These are phyloP conservation scores for Tragopan temminckii DNA, from an alignment of 2,797 vertebrate genomes.

Conservation along the genomic window DNA sequence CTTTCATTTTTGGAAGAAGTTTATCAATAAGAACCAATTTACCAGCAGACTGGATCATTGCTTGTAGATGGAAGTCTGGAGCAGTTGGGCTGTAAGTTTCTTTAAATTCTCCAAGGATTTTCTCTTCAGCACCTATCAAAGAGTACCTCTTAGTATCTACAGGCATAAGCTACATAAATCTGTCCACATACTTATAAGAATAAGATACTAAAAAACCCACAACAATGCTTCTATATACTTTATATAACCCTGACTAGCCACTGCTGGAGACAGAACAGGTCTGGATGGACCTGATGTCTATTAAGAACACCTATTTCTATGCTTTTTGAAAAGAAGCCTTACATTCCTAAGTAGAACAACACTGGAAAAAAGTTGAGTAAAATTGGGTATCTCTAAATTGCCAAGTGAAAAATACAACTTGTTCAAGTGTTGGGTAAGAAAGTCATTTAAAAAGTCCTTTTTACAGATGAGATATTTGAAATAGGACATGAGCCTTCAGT, in stretches of 20 bases:
- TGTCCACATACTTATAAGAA: not conserved
- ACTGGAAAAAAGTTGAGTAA: not conserved
- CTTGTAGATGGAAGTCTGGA: constrained; percentile 96
- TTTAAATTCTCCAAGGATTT: constrained; percentile 97
- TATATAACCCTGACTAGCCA: not conserved
- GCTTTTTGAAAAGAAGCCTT: not conserved
- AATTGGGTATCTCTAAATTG: accelerated
- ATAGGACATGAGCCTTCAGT: not conserved
- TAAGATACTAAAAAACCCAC: not conserved
- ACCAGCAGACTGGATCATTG: constrained; percentile 98
- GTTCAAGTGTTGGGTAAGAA: not conserved
- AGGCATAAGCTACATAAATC: not conserved
- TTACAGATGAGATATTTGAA: not conserved
- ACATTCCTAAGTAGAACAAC: not conserved
- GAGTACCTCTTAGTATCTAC: not conserved
- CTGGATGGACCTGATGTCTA: not conserved
- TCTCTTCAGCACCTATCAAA: constrained; percentile 94
- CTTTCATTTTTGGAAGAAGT: constrained; percentile 99
- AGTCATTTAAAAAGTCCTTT: not conserved
- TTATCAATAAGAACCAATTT: constrained; percentile 99
- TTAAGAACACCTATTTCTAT: not conserved
- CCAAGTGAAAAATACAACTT: not conserved
- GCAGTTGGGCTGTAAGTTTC: constrained; percentile 91
- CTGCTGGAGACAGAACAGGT: not conserved
- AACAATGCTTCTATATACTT: not conserved